Evolutionary conservation across 92 coral and sea anemone genomes (phyloP), one percentile per base, ranked within the genome.

Genomic region (Zoanthus sociatus): DNA sequence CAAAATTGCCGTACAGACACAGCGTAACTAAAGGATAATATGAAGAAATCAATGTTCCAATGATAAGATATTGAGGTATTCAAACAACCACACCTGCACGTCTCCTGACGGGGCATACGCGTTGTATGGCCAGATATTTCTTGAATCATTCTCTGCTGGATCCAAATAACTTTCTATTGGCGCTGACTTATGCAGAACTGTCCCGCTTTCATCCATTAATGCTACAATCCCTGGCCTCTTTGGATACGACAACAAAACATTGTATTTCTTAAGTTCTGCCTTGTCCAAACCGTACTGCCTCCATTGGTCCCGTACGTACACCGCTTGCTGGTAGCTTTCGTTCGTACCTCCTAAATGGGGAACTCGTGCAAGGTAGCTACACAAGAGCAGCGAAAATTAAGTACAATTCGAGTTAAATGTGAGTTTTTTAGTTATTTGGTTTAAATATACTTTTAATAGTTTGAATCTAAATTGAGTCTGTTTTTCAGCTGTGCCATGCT

Each of bases 81-180:
- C 42, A 53, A 53, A 53, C 10, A 53, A 53, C 5, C 60, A 79
- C 88, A 93, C 95, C 86, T 86, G 88, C 26, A 88, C 89, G 64
- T 87, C 85, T 8, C 97, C 98, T 48, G 98, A 95, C 7, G 94
- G 88, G 3, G 98, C 94, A 71, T 90, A 92, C 9, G 94, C 92
- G 74, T 90, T 94, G 84, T 83, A 95, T 9, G 98, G 97, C 47
- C 87, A 71, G 6, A 79, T 79, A 67, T 68, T 83, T 8, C 82
- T 69, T 21, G 92, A 45, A 33, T 83, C 82, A 46, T 88, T 84
- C 75, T 92, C 94, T 0, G 87, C 67, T 10, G 88, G 63, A 14
- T 87, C 91, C 30, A 90, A 82, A 45, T 77, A 66, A 50, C 46
- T 86, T 83, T 91, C 91, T 37, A 14, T 67, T 26, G 86, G 66